A percentile compares a stretch with the other conserved stretches of the same genome.
Evolutionary conservation across 2,113 vertebrate genomes (phyloP).

Genomic region (Callospermophilus lateralis): DNA sequence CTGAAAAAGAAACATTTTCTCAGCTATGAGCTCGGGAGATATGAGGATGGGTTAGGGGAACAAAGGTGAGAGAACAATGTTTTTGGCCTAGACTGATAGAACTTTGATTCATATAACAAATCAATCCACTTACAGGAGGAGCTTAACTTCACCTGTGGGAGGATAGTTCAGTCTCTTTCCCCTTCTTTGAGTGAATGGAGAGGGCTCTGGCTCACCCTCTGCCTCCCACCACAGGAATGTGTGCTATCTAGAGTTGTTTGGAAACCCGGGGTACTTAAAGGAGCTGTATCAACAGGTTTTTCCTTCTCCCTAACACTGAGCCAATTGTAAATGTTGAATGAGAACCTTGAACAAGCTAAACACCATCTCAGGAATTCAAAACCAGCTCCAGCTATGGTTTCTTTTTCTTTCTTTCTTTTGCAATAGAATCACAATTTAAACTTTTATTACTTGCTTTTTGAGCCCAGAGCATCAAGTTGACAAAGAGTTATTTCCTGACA

Average conservation of each 20-base stretch:
- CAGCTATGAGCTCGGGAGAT: not conserved
- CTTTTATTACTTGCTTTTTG: constrained; percentile 64
- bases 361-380: constrained; percentile 70
- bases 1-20: constrained; percentile 5
- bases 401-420: constrained; percentile 32
- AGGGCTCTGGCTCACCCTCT: constrained; percentile 19
- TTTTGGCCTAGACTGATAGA: constrained; percentile 41
- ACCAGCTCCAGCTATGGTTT: not conserved
- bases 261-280: constrained; percentile 72
- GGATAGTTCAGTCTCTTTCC: constrained; percentile 58
- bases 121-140: constrained; percentile 71
- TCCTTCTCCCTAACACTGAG: constrained; percentile 59
- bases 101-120: constrained; percentile 39
- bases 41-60: fast-evolving
- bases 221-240: constrained; percentile 81
- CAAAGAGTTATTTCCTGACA: constrained; percentile 20
- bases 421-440: constrained; percentile 39
- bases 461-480: not conserved
- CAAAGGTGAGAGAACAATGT: not conserved
- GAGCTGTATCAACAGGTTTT: constrained; percentile 77
- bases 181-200: constrained; percentile 75
- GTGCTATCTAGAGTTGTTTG: constrained; percentile 74
- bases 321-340: constrained; percentile 70
- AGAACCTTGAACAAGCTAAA: constrained; percentile 77
- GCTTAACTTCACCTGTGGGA: constrained; percentile 74